Conservation (phyloP, 1,140 invertebrate species). For the Acromyrmex heyeri region DNA sequence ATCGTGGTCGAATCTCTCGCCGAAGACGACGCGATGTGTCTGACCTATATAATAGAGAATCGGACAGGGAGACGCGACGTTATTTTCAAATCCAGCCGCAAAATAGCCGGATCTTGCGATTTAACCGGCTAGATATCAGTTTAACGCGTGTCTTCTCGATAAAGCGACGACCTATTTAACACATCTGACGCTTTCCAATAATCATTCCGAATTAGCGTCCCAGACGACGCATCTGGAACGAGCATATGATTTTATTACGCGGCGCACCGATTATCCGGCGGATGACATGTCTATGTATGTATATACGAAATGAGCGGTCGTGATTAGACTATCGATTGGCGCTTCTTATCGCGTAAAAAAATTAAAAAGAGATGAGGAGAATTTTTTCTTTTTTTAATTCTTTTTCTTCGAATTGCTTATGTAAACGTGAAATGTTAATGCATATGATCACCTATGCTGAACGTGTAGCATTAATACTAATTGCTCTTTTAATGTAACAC, state of each 20-base stretch:
- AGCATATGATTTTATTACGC: conserved; percentile 46
- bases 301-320: conserved; percentile 16
- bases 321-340: conserved; percentile 29
- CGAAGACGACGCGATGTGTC: conserved; percentile 22
- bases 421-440: background rate
- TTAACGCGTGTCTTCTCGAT: conserved; percentile 34
- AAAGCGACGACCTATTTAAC: conserved; percentile 62
- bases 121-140: conserved; percentile 1
- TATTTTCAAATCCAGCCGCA: conserved; percentile 42
- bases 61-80: conserved; percentile 34
- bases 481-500: background rate
- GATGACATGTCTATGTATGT: conserved; percentile 17
- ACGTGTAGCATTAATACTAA: background rate
- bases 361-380: background rate
- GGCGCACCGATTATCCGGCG: background rate
- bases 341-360: background rate
- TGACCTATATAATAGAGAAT: conserved; percentile 47
- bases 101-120: conserved; percentile 58
- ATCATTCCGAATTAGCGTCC: conserved; percentile 49
- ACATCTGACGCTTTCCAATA: conserved; percentile 65
- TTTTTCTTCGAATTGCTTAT: background rate
- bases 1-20: conserved; percentile 22
- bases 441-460: too few relatives aligned
- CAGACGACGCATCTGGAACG: conserved; percentile 49
- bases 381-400: background rate